Evolutionary conservation across 1,140 invertebrate genomes (phyloP).

Genomic region (Oncopeltus fasciatus): DNA sequence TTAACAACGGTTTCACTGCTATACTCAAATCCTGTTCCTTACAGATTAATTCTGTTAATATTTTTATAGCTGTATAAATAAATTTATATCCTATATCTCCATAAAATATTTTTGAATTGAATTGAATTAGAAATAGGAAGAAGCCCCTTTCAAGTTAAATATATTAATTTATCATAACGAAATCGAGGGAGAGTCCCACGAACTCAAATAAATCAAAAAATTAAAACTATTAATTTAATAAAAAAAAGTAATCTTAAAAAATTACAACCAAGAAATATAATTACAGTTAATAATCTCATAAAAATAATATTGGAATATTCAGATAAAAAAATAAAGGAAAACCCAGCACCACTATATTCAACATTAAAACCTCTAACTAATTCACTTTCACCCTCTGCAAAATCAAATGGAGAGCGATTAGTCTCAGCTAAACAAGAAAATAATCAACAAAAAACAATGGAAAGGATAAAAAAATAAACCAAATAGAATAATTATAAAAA

Average conservation of each 20-base stretch:
- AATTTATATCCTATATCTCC: too few relatives aligned
- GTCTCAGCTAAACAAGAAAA: slow-evolving; percentile 47
- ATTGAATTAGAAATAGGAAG: slow-evolving; percentile 35
- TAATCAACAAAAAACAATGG: slow-evolving; percentile 39
- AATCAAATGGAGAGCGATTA: slow-evolving; percentile 64
- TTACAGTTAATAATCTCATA: slow-evolving; percentile 39
- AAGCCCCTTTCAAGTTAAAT: slow-evolving; percentile 39
- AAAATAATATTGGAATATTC: slow-evolving; percentile 55
- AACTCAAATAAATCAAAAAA: slow-evolving; percentile 41
- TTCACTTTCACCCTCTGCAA: slow-evolving; percentile 56
- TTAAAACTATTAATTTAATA: slow-evolving; percentile 35
- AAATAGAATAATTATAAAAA: slow-evolving; percentile 32
- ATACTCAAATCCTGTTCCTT: too few relatives aligned
- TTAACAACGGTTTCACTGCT: too few relatives aligned
- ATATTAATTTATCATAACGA: slow-evolving; percentile 46
- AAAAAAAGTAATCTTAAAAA: slow-evolving; percentile 33
- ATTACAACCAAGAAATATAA: slow-evolving; percentile 37
- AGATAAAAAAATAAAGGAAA: slow-evolving; percentile 56
- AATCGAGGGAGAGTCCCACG: slow-evolving; percentile 38
- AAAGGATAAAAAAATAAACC: slow-evolving; percentile 35
- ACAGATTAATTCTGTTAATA: too few relatives aligned
- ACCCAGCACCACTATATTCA: slow-evolving; percentile 48
- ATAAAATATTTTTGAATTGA: too few relatives aligned
- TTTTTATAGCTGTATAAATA: too few relatives aligned
- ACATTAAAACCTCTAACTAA: slow-evolving; percentile 63